A percentile compares a stretch with the other conserved stretches of the same genome.
These are phyloP conservation scores for Ginglymostoma cirratum DNA, from an alignment of 2,113 vertebrate species.

Conservation along the genomic window DNA sequence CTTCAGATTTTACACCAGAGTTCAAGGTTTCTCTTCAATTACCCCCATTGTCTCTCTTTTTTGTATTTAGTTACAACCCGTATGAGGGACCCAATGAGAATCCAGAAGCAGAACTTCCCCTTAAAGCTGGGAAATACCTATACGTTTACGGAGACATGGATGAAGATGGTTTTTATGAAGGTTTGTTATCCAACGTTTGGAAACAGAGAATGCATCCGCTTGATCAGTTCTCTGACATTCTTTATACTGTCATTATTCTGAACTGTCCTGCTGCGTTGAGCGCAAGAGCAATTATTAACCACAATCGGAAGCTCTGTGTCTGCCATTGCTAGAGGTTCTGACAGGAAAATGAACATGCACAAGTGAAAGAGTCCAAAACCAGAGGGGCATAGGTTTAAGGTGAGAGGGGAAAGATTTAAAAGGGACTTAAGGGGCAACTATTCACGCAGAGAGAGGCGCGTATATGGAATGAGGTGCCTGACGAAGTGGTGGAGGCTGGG, in stretches of 20 bases:
- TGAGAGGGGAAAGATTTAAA: too few relatives aligned
- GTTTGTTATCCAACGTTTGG: slow-evolving; percentile 49
- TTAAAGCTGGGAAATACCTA: slow-evolving; percentile 92
- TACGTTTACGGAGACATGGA: slow-evolving; percentile 98
- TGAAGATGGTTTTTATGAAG: slow-evolving; percentile 96
- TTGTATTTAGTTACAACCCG: slow-evolving; percentile 79
- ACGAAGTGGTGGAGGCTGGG: too few relatives aligned
- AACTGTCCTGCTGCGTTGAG: background rate
- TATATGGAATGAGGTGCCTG: too few relatives aligned
- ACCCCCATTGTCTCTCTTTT: background rate
- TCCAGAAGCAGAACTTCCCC: slow-evolving; percentile 92
- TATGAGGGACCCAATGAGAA: slow-evolving; percentile 97
- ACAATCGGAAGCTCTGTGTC: too few relatives aligned
- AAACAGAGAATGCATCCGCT: background rate
- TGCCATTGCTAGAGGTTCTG: too few relatives aligned
- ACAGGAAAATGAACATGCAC: too few relatives aligned
- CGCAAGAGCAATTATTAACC: background rate
- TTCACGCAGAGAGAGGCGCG: too few relatives aligned
- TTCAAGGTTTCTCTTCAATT: background rate
- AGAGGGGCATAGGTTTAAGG: too few relatives aligned
- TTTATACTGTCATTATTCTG: background rate
- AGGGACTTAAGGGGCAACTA: too few relatives aligned
- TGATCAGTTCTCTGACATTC: background rate
- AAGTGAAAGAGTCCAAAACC: too few relatives aligned
- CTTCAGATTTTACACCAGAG: background rate